Evolutionary conservation across 92 coral and sea anemone species (phyloP), one percentile per base, ranked within the genome.

Genomic region (Siderastrea siderea): DNA sequence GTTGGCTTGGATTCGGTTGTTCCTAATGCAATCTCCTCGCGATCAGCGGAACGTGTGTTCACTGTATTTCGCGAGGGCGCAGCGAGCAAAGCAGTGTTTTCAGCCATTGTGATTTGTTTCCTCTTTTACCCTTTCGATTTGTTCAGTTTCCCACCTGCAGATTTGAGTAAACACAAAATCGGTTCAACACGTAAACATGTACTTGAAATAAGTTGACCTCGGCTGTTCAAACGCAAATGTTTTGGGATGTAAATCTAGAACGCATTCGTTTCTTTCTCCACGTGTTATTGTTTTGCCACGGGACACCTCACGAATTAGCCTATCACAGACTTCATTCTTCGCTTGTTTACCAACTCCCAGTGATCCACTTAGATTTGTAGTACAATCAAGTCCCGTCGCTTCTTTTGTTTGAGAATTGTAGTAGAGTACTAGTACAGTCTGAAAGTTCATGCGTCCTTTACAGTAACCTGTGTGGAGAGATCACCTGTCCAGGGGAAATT

Each of bases 1-100:
- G 89, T 75, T n/a, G 89, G 83, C 45, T 49, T 15, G 6, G 89
- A 85, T 3, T 51, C 16, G 16, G 17, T 13, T 17, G 84, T 4
- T 44, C 71, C 89, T 49, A 85, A 53, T 38, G 89, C 67, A 52
- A 77, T 52, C 53, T 85, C 84, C 67, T 85, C 89, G 15, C 53
- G 19, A 47, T 5, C 46, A 51, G 19, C 14, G 5, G 61, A 74
- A 13, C 13, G n/a, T 67, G 3, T 6, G 9, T 12, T n/a, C 11
- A 44, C 53, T 15, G 83, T 9, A 2, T 26, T 26, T 26, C 7
- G 47, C 12, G 47, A 46, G 13, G 65, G 74, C 3, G 64, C 6
- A 5, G 47, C 15, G 19, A 69, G 63, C 63, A 65, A 50, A 65
- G 66, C 26, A 12, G 46, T 51, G 45, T 51, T 78, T 63, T 62